phyloP scores from a whole-genome alignment of 2,797 vertebrate genomes.

The Falco naumanni region DNA sequence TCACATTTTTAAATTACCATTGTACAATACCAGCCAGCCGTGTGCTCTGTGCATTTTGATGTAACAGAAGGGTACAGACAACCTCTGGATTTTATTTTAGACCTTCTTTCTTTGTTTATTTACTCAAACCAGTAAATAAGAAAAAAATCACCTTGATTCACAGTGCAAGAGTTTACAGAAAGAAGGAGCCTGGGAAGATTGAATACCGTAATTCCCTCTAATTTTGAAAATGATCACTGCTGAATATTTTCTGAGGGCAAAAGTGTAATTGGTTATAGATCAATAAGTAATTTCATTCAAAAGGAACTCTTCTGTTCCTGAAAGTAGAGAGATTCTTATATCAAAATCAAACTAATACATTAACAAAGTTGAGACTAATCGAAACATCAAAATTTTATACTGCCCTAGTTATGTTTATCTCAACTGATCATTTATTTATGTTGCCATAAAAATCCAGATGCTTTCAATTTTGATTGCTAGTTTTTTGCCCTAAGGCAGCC shows the following conservation, averaged over 20 bases:
- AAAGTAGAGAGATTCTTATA: constrained; percentile 59
- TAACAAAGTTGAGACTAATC: constrained; percentile 62
- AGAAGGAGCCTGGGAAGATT: not conserved
- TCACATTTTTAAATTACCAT: not conserved
- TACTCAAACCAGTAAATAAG: not conserved
- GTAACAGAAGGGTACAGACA: not conserved
- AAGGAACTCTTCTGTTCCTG: constrained; percentile 46
- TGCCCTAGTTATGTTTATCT: constrained; percentile 57
- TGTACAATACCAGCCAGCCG: not conserved
- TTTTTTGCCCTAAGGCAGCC: constrained; percentile 65
- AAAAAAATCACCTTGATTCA: not conserved
- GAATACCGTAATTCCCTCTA: constrained; percentile 14
- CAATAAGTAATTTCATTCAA: constrained; percentile 74
- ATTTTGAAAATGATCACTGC: constrained; percentile 62
- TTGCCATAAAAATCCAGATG: constrained; percentile 65
- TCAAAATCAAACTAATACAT: constrained; percentile 57
- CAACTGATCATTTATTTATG: constrained; percentile 75
- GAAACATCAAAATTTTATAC: constrained; percentile 58
- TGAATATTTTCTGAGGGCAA: constrained; percentile 60
- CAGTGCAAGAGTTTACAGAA: not conserved
- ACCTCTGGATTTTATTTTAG: not conserved
- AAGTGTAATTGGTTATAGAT: constrained; percentile 73
- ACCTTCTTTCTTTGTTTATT: not conserved
- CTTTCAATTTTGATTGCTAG: constrained; percentile 64
- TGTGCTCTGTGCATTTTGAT: accelerated